Base-by-base conservation (phyloP, 2,797 vertebrate species). In the Bufotes viridis region DNA sequence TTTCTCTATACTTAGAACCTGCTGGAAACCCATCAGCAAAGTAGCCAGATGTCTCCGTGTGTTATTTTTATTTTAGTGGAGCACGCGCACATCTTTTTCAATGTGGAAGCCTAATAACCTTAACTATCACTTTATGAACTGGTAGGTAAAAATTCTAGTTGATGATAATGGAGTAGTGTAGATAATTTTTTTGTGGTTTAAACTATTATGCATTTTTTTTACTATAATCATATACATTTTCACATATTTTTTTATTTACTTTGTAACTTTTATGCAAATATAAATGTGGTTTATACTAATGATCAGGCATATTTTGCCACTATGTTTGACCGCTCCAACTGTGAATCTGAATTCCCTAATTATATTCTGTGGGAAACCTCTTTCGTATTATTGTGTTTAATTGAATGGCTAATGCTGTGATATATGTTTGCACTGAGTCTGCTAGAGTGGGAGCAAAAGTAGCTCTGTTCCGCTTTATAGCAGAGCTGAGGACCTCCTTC, bases 41-140 rank as follows among this genome's bases (percentile, higher is more conserved):
- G 60, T 53, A n/a, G 14, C 13, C 80, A 49, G 60, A 58, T 80
- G 78, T 61, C 20, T 49, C 11, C 20, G 18, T 57, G 65, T 63
- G 67, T 81, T 72, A 60, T 67, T 86, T 80, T 69, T 80, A 70
- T 86, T 80, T 49, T 26, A 29, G 15, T 69, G 65, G 84, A 69
- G 17, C 42, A 26, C 29, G 22, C 17, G 51, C 49, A 70, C 51
- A 34, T 80, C 18, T 63, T 86, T 49, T 78, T 20, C 51, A 69
- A 51, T 42, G 51, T 34, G 8, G 5, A 67, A 80, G 9, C 55
- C 11, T 53, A 69, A 61, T 87, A 81, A 34, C 80, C 67, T 72
- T 34, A 61, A 61, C 65, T 72, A 70, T 29, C 76, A 60, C 53
- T 87, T 60, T 78, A 85, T 26, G 26, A 86, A 86, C 24, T 80